phyloP scores from a whole-genome alignment of 2,888 invertebrate species.

The Physocephala rufipes region DNA sequence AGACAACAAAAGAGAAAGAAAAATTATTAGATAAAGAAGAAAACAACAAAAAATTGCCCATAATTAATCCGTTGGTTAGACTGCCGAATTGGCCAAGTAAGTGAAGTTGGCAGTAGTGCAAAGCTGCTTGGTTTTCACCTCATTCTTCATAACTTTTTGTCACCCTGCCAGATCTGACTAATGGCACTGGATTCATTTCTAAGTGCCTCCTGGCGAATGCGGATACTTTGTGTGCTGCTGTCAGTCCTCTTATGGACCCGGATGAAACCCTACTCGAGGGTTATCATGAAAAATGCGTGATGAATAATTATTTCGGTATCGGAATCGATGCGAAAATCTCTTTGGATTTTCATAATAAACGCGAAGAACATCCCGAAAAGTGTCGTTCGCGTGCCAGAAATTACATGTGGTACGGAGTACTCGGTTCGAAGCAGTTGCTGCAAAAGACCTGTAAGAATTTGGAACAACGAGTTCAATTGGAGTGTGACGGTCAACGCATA shows the following conservation, averaged over 20 bases:
- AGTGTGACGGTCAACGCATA: constrained; percentile 95
- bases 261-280: constrained; percentile 89
- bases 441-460: constrained; percentile 95
- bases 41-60: constrained; percentile 79
- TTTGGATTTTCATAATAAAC: constrained; percentile 94
- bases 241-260: constrained; percentile 94
- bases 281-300: constrained; percentile 92
- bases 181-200: constrained; percentile 84
- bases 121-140: not conserved
- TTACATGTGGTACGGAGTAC: constrained; percentile 93
- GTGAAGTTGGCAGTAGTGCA: constrained; percentile 50
- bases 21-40: constrained; percentile 65
- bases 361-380: constrained; percentile 97
- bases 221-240: constrained; percentile 94
- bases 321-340: constrained; percentile 98
- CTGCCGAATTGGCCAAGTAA: constrained; percentile 88
- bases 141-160: not conserved
- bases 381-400: constrained; percentile 93
- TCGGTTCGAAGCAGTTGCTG: constrained; percentile 79
- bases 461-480: constrained; percentile 92
- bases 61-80: constrained; percentile 88
- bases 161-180: constrained; percentile 40
- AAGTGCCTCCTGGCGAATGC: constrained; percentile 95
- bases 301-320: constrained; percentile 99
- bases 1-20: constrained; percentile 59